Percentiles rank a stretch among this genome's conserved stretches.
Conservation (phyloP, 2,888 invertebrate species). For the Lasioglossum zephyrum region DNA sequence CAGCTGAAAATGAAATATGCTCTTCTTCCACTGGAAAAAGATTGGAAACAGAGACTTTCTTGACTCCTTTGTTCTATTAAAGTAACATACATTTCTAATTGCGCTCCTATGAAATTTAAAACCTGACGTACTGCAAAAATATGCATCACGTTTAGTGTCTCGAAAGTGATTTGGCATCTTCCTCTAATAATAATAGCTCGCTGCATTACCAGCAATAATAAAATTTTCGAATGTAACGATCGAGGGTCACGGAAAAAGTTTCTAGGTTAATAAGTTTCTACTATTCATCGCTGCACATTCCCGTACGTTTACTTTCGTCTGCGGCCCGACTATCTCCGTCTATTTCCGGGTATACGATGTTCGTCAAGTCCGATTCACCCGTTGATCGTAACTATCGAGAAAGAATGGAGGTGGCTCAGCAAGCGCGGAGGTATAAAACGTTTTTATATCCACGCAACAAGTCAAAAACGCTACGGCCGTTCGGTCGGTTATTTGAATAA, state of each 20-base stretch:
- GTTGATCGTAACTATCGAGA: conserved; percentile 2
- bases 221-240: not conserved
- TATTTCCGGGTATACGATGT: not conserved
- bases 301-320: not conserved
- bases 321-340: not conserved
- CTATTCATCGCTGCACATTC: not conserved
- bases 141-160: too few species aligned
- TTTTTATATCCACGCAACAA: conserved; percentile 26
- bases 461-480: not conserved
- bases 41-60: too few species aligned
- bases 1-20: too few species aligned
- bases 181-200: too few species aligned
- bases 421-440: not conserved
- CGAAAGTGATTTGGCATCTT: too few species aligned
- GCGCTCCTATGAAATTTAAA: too few species aligned
- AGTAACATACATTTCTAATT: too few species aligned
- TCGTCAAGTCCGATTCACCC: conserved; percentile 8
- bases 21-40: too few species aligned
- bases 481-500: conserved; percentile 7
- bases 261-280: too few species aligned
- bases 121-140: too few species aligned
- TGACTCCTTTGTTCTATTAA: too few species aligned
- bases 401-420: conserved; percentile 4
- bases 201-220: not conserved
- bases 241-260: not conserved